These are phyloP conservation scores for Dolichotis patagonum DNA, from an alignment of 2,113 vertebrate species.

Conservation along the genomic window DNA sequence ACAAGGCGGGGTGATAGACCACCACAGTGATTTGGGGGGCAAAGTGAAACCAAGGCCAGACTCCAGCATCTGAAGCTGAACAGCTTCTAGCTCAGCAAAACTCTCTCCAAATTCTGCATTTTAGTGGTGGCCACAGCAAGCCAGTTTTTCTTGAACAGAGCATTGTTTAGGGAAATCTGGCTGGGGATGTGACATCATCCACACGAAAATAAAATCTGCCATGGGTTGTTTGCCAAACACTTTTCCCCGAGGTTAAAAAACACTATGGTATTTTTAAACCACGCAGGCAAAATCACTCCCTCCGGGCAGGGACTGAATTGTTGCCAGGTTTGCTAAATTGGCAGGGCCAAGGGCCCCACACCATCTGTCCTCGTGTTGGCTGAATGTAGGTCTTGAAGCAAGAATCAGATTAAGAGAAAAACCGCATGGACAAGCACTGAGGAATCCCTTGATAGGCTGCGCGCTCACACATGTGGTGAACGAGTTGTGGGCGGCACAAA, in stretches of 20 bases:
- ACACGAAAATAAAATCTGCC: not conserved
- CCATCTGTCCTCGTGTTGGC: slow-evolving; percentile 50
- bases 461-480: not conserved
- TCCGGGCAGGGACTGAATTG: not conserved
- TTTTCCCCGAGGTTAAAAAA: slow-evolving; percentile 60
- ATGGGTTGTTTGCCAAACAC: slow-evolving; percentile 60
- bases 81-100: not conserved
- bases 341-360: slow-evolving; percentile 42
- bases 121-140: not conserved
- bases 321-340: slow-evolving; percentile 48
- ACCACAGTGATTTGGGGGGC: not conserved
- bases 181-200: slow-evolving; percentile 57
- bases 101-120: not conserved
- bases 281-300: slow-evolving; percentile 32
- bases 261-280: slow-evolving; percentile 68
- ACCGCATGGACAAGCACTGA: fast-evolving
- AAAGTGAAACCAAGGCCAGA: not conserved
- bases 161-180: slow-evolving; percentile 62
- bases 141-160: not conserved
- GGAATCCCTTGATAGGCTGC: not conserved
- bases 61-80: not conserved
- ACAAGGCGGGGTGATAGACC: not conserved
- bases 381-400: slow-evolving; percentile 30
- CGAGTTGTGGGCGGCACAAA: not conserved
- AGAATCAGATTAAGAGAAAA: slow-evolving; percentile 30